Evolutionary conservation across 2,113 vertebrate genomes (phyloP).

Genomic region (Macheiramphus alcinus): DNA sequence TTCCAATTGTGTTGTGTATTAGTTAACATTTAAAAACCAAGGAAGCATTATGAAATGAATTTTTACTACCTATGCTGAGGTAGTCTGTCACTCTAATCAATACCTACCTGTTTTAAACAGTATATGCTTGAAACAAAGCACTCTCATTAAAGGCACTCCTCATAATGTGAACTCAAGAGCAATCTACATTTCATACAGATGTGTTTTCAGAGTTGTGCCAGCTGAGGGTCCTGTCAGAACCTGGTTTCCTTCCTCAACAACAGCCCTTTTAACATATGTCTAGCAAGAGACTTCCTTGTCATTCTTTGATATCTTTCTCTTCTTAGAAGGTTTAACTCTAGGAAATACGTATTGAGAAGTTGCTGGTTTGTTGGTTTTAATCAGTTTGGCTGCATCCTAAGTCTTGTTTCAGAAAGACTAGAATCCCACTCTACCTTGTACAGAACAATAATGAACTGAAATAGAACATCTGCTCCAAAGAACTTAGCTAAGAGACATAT

Average conservation of each 20-base stretch:
- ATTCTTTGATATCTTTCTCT: background rate
- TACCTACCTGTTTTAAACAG: background rate
- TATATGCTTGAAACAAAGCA: background rate
- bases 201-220: background rate
- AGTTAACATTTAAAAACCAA: background rate
- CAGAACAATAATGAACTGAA: background rate
- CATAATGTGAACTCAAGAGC: background rate
- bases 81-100: background rate
- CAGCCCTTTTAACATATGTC: background rate
- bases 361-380: background rate
- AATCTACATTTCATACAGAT: background rate
- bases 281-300: background rate
- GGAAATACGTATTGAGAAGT: background rate
- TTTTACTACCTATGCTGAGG: background rate
- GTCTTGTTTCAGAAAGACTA: background rate
- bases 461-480: background rate
- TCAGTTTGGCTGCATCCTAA: background rate
- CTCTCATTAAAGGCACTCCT: background rate
- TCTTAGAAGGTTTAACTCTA: background rate
- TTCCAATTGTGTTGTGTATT: background rate
- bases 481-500: background rate
- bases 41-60: background rate
- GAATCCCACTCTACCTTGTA: background rate
- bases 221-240: background rate
- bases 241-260: background rate